Evolutionary conservation across 2,113 vertebrate species (phyloP), one percentile per base, ranked within the genome.

Genomic region (Camelus dromedarius): DNA sequence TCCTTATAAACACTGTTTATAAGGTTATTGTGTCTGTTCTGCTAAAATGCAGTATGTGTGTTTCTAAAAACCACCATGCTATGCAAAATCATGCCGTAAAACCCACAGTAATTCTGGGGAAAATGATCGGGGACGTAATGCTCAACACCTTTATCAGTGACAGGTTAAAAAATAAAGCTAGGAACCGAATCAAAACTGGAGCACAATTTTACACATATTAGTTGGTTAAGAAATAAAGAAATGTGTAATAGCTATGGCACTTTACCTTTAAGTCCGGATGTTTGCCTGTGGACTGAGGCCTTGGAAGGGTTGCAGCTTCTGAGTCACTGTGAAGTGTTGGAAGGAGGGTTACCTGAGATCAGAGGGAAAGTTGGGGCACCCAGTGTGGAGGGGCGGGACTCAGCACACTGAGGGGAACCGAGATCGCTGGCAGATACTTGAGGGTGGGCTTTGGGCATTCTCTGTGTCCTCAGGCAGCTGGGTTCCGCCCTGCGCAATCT

Each of bases 351-450:
- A 26, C 35, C 91, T 88, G 69, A 69, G 83, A 30, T 48, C 24
- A 0, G 38, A 26, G 8, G 15, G 60, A 14, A 16, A 15, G 14
- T 42, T 15, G 42, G 52, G 64, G n/a, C 12, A 12, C 20, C 52
- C 1, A 8, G 3, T 35, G 13, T 26, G n/a, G 48, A 12, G 8
- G 5, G 38, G 5, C 16, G 18, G 70, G 62, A 11, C 83, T 30
- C 8, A 11, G 48, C 42, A 16, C 64, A 9, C 28, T 3, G 22
- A 3, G 32, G 42, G 54, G 35, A 58, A 35, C 58, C 13, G 66
- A 56, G 50, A 4, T 60, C 0, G 0, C 58, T 26, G 2, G 13
- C 35, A 12, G 50, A 2, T 30, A 2, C 32, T 6, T 19, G 58
- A 72, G 38, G 50, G 0, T 20, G 56, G 48, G 35, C 13, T 42